Evolutionary conservation across 2,888 invertebrate genomes (phyloP).

Genomic region (Halictus quadricinctus): DNA sequence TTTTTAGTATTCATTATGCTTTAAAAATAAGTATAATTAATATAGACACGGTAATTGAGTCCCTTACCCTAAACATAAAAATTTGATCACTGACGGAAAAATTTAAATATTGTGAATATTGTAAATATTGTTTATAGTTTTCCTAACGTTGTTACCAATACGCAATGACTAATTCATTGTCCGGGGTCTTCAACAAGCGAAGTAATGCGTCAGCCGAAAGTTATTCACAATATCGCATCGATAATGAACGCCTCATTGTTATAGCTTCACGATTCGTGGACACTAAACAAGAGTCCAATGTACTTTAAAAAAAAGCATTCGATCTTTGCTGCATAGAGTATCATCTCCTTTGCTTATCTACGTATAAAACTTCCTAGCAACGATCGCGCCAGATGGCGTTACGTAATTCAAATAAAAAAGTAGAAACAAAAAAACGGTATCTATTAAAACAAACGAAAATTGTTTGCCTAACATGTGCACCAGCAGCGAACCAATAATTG

Average conservation of each 20-base stretch:
- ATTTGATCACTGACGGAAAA: too few relatives aligned
- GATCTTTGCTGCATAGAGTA: not conserved
- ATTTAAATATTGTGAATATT: too few relatives aligned
- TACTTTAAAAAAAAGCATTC: not conserved
- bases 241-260: slow-evolving; percentile 4
- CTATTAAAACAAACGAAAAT: slow-evolving; percentile 3
- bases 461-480: not conserved
- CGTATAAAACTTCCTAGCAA: not conserved
- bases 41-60: too few relatives aligned
- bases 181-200: not conserved
- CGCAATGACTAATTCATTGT: not conserved
- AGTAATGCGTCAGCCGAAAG: not conserved
- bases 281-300: slow-evolving; percentile 15
- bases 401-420: not conserved
- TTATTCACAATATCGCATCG: slow-evolving; percentile 14
- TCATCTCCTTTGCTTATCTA: not conserved
- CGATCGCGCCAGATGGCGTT: not conserved
- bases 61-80: too few relatives aligned
- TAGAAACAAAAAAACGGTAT: not conserved
- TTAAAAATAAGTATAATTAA: too few relatives aligned
- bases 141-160: not conserved
- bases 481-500: not conserved
- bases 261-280: not conserved
- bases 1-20: too few relatives aligned
- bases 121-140: not conserved